These are phyloP conservation scores for Sphinx pinastri DNA, from an alignment of 2,888 invertebrate species.

Conservation along the genomic window DNA sequence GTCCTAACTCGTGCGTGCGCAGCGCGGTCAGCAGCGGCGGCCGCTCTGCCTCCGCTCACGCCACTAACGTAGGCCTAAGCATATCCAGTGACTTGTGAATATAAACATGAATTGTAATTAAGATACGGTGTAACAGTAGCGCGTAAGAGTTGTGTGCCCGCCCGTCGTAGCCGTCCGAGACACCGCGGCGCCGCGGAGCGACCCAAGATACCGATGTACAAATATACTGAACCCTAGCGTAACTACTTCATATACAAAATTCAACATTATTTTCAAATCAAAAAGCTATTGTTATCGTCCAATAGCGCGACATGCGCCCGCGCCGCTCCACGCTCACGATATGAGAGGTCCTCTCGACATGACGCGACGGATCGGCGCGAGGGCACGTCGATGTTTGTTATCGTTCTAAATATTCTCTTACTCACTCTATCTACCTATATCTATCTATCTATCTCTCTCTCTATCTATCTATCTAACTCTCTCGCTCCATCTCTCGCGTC, in stretches of 20 bases:
- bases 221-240: conserved; percentile 19
- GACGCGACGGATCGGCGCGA: too few species aligned
- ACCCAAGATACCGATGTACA: conserved; percentile 21
- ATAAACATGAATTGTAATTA: not conserved
- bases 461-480: not conserved
- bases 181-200: not conserved
- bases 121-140: not conserved
- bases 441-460: not conserved
- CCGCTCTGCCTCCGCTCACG: conserved; percentile 15
- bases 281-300: conserved; percentile 1
- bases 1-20: too few species aligned
- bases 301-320: not conserved
- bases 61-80: conserved; percentile 15
- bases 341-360: too few species aligned
- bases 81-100: conserved; percentile 21
- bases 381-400: not conserved
- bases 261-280: not conserved
- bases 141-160: conserved; percentile 5
- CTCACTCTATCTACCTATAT: not conserved
- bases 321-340: not conserved
- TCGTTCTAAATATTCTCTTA: conserved; percentile 1
- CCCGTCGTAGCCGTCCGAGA: conserved; percentile 13
- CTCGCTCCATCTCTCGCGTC: conserved; percentile 31
- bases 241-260: not conserved
- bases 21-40: not conserved